These are phyloP conservation scores for Oreochromis tanganicae DNA, from an alignment of 2,113 vertebrate genomes.

Conservation along the genomic window DNA sequence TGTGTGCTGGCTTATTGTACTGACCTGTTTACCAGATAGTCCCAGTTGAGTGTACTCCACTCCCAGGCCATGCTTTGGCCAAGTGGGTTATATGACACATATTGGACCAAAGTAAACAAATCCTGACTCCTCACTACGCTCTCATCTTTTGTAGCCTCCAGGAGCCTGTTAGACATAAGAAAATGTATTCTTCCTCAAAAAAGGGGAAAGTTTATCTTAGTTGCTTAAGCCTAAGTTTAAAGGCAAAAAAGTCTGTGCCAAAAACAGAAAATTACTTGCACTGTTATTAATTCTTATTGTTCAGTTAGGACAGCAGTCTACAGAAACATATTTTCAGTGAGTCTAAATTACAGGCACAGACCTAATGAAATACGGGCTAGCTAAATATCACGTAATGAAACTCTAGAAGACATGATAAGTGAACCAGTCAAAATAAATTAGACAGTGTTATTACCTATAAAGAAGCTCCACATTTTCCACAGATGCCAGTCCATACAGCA, in stretches of 20 bases:
- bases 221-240: not conserved
- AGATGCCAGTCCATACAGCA: conserved; percentile 90
- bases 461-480: conserved; percentile 78
- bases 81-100: conserved; percentile 82
- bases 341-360: not conserved
- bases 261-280: not conserved
- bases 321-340: not conserved
- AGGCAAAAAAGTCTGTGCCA: rapidly evolving
- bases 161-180: conserved; percentile 70
- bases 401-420: not conserved
- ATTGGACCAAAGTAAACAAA: conserved; percentile 86
- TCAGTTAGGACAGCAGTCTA: not conserved
- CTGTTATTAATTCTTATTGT: not conserved
- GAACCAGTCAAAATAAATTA: not conserved
- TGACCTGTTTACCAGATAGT: conserved; percentile 86
- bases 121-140: conserved; percentile 86
- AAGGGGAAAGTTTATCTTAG: not conserved
- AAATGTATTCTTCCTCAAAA: not conserved
- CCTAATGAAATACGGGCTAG: not conserved
- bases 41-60: conserved; percentile 93
- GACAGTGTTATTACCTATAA: conserved; percentile 67
- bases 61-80: conserved; percentile 94
- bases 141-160: conserved; percentile 78
- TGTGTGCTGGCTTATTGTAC: not conserved
- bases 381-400: not conserved